Base-by-base conservation (phyloP, 2,888 invertebrate species). In the Epirrhoe tristata region DNA sequence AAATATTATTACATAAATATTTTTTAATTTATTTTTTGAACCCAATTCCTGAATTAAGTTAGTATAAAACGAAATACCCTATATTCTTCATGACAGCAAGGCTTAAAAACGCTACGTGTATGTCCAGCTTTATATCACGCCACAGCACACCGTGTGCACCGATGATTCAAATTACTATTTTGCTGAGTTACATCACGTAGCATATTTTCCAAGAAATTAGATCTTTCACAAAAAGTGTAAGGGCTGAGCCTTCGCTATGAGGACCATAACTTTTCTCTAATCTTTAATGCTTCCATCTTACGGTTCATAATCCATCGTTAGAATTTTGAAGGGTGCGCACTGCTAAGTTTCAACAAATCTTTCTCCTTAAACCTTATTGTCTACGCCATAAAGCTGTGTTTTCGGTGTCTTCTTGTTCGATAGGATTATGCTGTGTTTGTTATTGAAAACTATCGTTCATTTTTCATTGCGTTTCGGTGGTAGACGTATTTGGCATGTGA, bases 191-290 rank as follows among this genome's bases (percentile, higher is more conserved):
- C 82, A 86, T 87, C 89, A 90, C 91, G 88, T 79, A 81, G 84
- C 86, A 84, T 82, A 85, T 89, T 86, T 90, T 90, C 90, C 86
- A 73, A 86, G 89, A 88, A 90, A 86, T 86, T 86, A 85, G 81
- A 85, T 83, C 81, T 77, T 76, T 75, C 76, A 77, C 75, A 80
- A 82, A 85, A 87, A 84, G 79, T 77, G 79, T 69, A 76, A 66
- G 77, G 81, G 77, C 75, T 77, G 78, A 80, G 67, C 57, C 58
- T 77, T 79, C 50, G 50, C 50, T 66, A 43, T 56, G 51, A 34
- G 46, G 46, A 8, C 36, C 16, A 55, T 46, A 34, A 16, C 36
- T 31, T 36, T 16, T 32, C 1, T 12, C 31, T 31, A 6, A 56
- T 56, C 43, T 56, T 52, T 63, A 63, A 60, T 56, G 10, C n/a